These are phyloP conservation scores for Cerastis rubricosa DNA, from an alignment of 2,888 invertebrate species.

Conservation along the genomic window DNA sequence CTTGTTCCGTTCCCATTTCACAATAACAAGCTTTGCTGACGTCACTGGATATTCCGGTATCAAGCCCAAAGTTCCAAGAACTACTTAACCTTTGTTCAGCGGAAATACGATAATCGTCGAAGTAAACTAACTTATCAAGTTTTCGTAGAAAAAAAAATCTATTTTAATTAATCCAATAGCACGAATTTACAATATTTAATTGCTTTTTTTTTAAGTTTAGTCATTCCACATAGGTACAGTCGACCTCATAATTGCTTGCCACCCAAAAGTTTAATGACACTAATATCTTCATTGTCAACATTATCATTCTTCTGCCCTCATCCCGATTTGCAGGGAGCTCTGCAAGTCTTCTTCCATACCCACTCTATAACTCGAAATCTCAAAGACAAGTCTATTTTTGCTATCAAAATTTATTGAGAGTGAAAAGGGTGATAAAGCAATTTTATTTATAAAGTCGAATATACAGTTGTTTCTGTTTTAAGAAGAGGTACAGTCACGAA, in stretches of 20 bases:
- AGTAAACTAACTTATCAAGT: not conserved
- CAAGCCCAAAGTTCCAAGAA: conserved; percentile 30
- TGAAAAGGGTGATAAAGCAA: not conserved
- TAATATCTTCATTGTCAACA: not conserved
- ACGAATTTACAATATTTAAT: conserved; percentile 1
- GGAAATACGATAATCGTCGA: conserved; percentile 9
- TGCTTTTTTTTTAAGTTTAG: too few species aligned
- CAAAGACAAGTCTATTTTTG: not conserved
- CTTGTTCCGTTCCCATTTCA: conserved; percentile 7
- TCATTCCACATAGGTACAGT: not conserved
- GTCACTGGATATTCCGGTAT: conserved; percentile 20
- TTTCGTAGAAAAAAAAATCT: too few species aligned
- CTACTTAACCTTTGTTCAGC: conserved; percentile 23
- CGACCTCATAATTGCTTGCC: not conserved
- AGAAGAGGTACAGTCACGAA: conserved; percentile 1
- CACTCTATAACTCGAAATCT: not conserved
- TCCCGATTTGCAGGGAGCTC: not conserved
- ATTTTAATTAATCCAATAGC: not conserved
- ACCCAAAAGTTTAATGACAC: not conserved
- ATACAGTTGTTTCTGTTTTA: not conserved
- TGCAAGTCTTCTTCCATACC: not conserved
- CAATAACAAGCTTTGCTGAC: conserved; percentile 4
- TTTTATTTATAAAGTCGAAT: not conserved
- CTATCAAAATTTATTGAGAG: not conserved
- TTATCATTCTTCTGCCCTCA: not conserved